A percentile compares a stretch with the other conserved stretches of the same genome.
Evolutionary conservation across 2,113 vertebrate genomes (phyloP).

Genomic region (Oenanthe oenanthe): DNA sequence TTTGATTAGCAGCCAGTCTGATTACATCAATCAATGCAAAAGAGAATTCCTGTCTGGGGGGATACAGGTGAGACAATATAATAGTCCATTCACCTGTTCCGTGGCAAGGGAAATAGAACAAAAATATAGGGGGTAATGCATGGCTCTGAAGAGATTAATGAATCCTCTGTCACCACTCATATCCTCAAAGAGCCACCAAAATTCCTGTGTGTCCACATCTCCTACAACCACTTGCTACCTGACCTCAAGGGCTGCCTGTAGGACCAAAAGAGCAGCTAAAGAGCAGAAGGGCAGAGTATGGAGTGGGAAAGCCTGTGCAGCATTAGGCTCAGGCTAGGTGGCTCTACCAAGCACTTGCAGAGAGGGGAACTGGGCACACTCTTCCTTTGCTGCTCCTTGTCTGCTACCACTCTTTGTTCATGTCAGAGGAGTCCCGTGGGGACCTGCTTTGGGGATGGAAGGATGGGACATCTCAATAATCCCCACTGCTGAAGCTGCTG

Average conservation of each 20-base stretch:
- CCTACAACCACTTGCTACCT: neutral
- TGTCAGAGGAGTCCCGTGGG: neutral
- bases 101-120: neutral
- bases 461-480: neutral
- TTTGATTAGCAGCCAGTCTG: slow-evolving; percentile 23
- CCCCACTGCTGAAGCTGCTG: neutral
- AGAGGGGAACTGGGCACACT: neutral
- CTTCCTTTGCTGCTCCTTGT: neutral
- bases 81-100: neutral
- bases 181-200: neutral
- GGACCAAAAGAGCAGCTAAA: neutral
- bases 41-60: neutral
- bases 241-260: neutral
- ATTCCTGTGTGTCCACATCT: neutral
- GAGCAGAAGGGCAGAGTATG: neutral
- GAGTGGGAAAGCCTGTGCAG: neutral
- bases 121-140: neutral
- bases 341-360: neutral
- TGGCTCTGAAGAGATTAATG: neutral
- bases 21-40: neutral
- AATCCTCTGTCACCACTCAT: neutral
- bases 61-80: neutral
- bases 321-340: neutral
- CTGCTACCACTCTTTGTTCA: neutral
- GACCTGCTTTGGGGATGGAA: neutral